phyloP scores from a whole-genome alignment of 2,113 vertebrate genomes.

The Neopipo cinnamomea region DNA sequence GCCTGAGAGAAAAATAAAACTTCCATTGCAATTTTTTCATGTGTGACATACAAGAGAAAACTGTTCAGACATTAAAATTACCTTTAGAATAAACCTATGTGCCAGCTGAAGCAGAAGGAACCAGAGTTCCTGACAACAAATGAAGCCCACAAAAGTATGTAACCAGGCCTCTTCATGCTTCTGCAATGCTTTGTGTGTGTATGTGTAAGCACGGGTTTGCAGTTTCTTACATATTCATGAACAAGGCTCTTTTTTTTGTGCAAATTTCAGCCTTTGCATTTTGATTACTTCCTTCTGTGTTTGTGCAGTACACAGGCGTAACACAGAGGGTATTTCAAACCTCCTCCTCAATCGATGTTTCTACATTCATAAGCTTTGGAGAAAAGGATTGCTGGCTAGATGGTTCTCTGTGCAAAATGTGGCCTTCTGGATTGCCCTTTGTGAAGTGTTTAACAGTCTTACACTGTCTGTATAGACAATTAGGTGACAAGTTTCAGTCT shows the following conservation, averaged over 20 bases:
- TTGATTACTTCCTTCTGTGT: slow-evolving; percentile 11
- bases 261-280: slow-evolving; percentile 11
- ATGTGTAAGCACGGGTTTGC: not conserved
- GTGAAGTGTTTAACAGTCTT: not conserved
- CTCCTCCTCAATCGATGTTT: not conserved
- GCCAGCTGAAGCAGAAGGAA: not conserved
- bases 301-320: not conserved
- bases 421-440: not conserved
- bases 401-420: not conserved
- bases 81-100: not conserved
- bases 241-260: not conserved
- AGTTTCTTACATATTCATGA: not conserved
- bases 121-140: not conserved
- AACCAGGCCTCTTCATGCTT: not conserved
- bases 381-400: not conserved
- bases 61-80: not conserved
- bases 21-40: not conserved
- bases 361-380: not conserved
- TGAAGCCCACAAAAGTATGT: not conserved
- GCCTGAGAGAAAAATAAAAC: not conserved
- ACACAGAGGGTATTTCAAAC: not conserved
- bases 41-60: not conserved
- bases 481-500: not conserved
- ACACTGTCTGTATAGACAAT: not conserved
- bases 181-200: not conserved